Evolutionary conservation across 2,888 invertebrate species (phyloP).

Genomic region (Eremobia ochroleuca): DNA sequence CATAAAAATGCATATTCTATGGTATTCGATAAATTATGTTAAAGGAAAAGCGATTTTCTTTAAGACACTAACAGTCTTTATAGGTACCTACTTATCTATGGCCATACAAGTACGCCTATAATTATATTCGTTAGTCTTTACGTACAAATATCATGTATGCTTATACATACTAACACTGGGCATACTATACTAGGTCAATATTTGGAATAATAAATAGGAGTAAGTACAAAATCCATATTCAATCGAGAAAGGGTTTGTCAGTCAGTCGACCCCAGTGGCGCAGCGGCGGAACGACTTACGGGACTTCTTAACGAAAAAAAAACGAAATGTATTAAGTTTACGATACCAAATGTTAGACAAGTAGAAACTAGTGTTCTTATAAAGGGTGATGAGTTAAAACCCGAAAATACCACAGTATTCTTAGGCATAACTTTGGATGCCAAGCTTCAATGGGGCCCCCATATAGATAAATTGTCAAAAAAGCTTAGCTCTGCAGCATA

Average conservation of each 20-base stretch:
- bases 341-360: too few relatives aligned
- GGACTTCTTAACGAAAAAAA: too few relatives aligned
- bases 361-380: too few relatives aligned
- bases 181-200: not conserved
- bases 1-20: not conserved
- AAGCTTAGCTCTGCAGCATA: too few relatives aligned
- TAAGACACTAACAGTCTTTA: not conserved
- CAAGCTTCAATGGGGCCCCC: too few relatives aligned
- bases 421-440: too few relatives aligned
- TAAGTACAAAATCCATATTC: conserved; percentile 31
- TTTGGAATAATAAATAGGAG: conserved; percentile 8
- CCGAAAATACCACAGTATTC: too few relatives aligned
- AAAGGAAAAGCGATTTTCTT: not conserved
- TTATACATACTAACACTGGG: not conserved
- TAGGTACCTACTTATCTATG: not conserved
- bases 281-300: conserved; percentile 44
- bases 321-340: too few relatives aligned
- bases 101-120: not conserved
- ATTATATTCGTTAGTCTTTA: not conserved
- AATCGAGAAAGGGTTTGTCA: conserved; percentile 38
- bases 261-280: conserved; percentile 26
- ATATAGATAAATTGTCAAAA: too few relatives aligned
- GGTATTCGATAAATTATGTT: not conserved
- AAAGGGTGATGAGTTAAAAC: too few relatives aligned
- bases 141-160: not conserved